These are phyloP conservation scores for Pomacea canaliculata DNA, from an alignment of 2,888 invertebrate genomes.

Conservation along the genomic window DNA sequence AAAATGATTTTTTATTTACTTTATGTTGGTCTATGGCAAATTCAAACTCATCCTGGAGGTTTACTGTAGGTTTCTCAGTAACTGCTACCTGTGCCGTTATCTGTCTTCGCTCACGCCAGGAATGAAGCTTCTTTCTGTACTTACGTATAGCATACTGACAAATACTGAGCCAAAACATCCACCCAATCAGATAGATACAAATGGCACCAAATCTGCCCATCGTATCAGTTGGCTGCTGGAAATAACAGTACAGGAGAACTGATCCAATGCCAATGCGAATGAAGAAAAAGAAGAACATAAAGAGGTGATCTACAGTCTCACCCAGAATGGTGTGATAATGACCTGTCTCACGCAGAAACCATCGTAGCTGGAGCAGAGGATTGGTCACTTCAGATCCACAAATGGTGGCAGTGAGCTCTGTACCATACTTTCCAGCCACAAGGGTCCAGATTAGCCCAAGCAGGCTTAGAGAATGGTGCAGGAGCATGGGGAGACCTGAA, in stretches of 20 bases:
- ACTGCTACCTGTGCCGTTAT: too few relatives aligned
- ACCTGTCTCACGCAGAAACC: constrained; percentile 61
- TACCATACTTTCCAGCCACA: constrained; percentile 56
- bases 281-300: constrained; percentile 63
- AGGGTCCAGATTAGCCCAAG: constrained; percentile 54
- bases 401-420: constrained; percentile 66
- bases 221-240: constrained; percentile 52
- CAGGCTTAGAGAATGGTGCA: constrained; percentile 65
- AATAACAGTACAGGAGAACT: constrained; percentile 56
- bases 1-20: too few relatives aligned
- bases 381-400: constrained; percentile 67
- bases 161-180: constrained; percentile 65
- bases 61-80: too few relatives aligned
- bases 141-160: constrained; percentile 60
- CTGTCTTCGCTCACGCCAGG: too few relatives aligned
- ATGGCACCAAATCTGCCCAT: constrained; percentile 58
- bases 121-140: constrained; percentile 33
- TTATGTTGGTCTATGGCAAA: too few relatives aligned
- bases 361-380: constrained; percentile 67
- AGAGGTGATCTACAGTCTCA: constrained; percentile 59
- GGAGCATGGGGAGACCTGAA: constrained; percentile 65
- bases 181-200: constrained; percentile 63
- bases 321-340: constrained; percentile 49
- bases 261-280: constrained; percentile 61
- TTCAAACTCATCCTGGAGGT: too few relatives aligned